Conservation (phyloP, 2,888 invertebrate species). For the Dasypolia templi region DNA sequence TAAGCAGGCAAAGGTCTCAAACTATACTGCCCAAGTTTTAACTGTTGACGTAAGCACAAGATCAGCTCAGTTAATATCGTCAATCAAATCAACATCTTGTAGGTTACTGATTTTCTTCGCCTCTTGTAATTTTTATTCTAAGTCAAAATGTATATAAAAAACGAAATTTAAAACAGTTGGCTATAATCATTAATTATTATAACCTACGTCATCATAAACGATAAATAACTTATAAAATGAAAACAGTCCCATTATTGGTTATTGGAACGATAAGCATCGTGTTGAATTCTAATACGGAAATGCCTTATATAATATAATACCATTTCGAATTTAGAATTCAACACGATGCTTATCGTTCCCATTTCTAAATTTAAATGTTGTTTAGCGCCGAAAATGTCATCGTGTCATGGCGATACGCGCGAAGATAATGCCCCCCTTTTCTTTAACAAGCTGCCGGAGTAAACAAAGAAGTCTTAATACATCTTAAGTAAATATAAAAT, state of each 20-base stretch:
- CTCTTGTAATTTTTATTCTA: not conserved
- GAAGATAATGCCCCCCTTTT: slow-evolving; percentile 18
- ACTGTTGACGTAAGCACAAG: not conserved
- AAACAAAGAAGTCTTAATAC: slow-evolving; percentile 43
- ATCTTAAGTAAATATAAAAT: slow-evolving; percentile 45
- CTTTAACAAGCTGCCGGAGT: slow-evolving; percentile 1
- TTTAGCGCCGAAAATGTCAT: slow-evolving; percentile 9
- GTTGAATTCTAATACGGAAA: no score
- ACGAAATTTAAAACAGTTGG: no score
- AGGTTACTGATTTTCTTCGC: not conserved
- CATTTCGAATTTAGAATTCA: slow-evolving; percentile 20
- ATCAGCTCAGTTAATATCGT: not conserved
- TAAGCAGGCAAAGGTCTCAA: not conserved
- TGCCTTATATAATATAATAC: no score
- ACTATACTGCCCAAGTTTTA: no score
- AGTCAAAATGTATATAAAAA: no score
- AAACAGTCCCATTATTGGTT: no score
- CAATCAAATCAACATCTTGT: not conserved
- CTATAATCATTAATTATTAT: no score
- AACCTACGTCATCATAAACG: no score
- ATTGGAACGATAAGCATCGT: no score
- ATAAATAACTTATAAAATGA: no score
- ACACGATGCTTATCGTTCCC: slow-evolving; percentile 1
- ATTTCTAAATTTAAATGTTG: slow-evolving; percentile 36
- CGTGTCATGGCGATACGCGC: not conserved